Percentiles rank a stretch among this genome's conserved stretches.
Conservation (phyloP, 2,113 vertebrate genomes). For the Tautogolabrus adspersus region DNA sequence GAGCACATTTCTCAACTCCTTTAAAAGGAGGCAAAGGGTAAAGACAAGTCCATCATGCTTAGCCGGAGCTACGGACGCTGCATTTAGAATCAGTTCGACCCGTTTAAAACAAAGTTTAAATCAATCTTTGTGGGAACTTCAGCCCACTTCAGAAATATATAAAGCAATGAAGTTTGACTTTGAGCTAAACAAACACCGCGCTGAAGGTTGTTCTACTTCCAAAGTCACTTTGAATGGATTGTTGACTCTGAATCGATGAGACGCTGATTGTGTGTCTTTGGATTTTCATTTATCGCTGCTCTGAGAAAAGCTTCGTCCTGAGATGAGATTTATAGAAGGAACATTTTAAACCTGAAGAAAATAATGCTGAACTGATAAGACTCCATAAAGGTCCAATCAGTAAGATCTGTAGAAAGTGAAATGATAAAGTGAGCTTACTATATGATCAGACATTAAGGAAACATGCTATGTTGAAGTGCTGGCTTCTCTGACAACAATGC, state of each 20-base stretch:
- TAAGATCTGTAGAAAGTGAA: too few species aligned
- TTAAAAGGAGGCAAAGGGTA: neutral
- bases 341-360: neutral
- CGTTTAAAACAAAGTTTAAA: neutral
- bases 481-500: too few species aligned
- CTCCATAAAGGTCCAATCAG: too few species aligned
- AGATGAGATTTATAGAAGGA: neutral
- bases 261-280: slow-evolving; percentile 8
- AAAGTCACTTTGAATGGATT: slow-evolving; percentile 34
- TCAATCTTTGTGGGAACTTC: neutral
- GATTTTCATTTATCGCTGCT: slow-evolving; percentile 35
- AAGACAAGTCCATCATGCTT: neutral
- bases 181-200: neutral
- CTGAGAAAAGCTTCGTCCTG: neutral
- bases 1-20: slow-evolving; percentile 28
- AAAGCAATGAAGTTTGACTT: slow-evolving; percentile 29
- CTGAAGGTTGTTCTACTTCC: neutral
- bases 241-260: slow-evolving; percentile 4
- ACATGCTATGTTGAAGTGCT: too few species aligned
- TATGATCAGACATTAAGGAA: too few species aligned
- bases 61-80: neutral
- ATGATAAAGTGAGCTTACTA: too few species aligned
- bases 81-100: slow-evolving; percentile 15
- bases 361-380: neutral
- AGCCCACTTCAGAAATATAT: neutral